Conservation (phyloP, 2,797 vertebrate species). For the Odontamblyopus rebecca region DNA sequence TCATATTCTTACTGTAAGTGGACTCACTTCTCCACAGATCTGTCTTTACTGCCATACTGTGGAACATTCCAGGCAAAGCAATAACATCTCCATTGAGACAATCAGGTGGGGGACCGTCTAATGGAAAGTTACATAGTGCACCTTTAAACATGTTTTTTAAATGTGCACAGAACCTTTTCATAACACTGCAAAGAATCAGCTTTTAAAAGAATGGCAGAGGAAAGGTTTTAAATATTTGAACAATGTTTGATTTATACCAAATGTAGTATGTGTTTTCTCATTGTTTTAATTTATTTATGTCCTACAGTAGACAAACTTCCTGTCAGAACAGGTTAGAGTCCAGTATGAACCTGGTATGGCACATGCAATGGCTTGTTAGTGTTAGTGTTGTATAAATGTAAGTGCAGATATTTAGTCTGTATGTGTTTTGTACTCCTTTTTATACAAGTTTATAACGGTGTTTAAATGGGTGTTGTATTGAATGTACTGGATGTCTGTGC, state of each 20-base stretch:
- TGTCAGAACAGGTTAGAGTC: constrained; percentile 29
- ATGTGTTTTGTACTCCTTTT: constrained; percentile 52
- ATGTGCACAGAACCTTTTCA: background rate
- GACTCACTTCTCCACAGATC: too few relatives aligned
- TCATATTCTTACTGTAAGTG: too few relatives aligned
- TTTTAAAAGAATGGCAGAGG: constrained; percentile 15
- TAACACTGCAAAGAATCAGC: constrained; percentile 3
- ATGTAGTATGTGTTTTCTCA: constrained; percentile 14
- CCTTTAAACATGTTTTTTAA: background rate
- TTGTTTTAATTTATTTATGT: constrained; percentile 67
- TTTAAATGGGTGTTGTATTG: constrained; percentile 56
- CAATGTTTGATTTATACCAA: constrained; percentile 13
- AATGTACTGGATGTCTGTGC: constrained; percentile 55
- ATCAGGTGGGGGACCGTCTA: background rate
- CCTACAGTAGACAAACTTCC: constrained; percentile 33
- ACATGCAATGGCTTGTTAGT: constrained; percentile 32
- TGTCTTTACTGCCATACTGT: background rate
- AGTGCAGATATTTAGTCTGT: constrained; percentile 31
- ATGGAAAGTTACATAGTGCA: background rate
- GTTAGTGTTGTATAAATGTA: constrained; percentile 28
- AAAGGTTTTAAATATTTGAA: constrained; percentile 23
- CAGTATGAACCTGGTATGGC: constrained; percentile 29
- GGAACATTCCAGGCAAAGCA: background rate
- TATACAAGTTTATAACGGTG: constrained; percentile 29
- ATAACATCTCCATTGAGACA: background rate